A percentile compares a stretch with the other conserved stretches of the same genome.
These are phyloP conservation scores for Drosophila lowei DNA, from an alignment of 1,140 invertebrate genomes.

Conservation along the genomic window DNA sequence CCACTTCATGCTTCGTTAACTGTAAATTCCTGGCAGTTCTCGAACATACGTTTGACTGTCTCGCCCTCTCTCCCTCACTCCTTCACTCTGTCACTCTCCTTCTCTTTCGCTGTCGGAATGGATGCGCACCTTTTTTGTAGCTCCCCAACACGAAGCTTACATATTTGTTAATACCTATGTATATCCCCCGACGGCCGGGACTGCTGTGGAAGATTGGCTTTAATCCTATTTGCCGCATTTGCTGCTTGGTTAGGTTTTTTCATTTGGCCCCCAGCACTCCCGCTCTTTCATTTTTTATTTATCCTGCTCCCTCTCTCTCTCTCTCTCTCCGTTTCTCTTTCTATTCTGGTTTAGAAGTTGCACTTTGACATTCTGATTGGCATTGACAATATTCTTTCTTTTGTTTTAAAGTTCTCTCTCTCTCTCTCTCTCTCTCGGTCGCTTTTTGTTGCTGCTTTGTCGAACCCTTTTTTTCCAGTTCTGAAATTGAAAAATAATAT, in stretches of 20 bases:
- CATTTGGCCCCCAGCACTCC: slow-evolving; percentile 34
- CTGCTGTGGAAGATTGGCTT: slow-evolving; percentile 73
- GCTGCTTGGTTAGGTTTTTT: slow-evolving; percentile 78
- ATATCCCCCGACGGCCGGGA: slow-evolving; percentile 39
- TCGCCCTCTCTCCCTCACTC: slow-evolving; percentile 8
- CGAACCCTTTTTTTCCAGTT: slow-evolving; percentile 28
- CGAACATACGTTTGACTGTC: slow-evolving; percentile 52
- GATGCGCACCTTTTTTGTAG: slow-evolving; percentile 31
- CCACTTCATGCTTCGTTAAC: slow-evolving; percentile 77
- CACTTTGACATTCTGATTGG: slow-evolving; percentile 79
- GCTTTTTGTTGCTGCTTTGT: slow-evolving; percentile 2
- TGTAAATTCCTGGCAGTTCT: slow-evolving; percentile 65
- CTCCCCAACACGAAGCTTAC: slow-evolving; percentile 26
- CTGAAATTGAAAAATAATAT: slow-evolving; percentile 67
- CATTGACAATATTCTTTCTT: slow-evolving; percentile 67
- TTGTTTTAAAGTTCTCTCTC: slow-evolving; percentile 42
- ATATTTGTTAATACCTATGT: slow-evolving; percentile 76
- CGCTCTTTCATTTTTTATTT: slow-evolving; percentile 15
- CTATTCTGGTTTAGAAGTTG: slow-evolving; percentile 41
- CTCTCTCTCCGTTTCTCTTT: background rate
- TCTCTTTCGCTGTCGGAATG: slow-evolving; percentile 3
- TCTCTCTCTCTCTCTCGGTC: background rate
- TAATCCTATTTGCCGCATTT: slow-evolving; percentile 80
- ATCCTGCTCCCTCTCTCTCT: background rate
- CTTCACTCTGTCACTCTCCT: slow-evolving; percentile 22